These are phyloP conservation scores for Andinoacara biseriatus DNA, from an alignment of 2,113 vertebrate genomes.

Conservation along the genomic window DNA sequence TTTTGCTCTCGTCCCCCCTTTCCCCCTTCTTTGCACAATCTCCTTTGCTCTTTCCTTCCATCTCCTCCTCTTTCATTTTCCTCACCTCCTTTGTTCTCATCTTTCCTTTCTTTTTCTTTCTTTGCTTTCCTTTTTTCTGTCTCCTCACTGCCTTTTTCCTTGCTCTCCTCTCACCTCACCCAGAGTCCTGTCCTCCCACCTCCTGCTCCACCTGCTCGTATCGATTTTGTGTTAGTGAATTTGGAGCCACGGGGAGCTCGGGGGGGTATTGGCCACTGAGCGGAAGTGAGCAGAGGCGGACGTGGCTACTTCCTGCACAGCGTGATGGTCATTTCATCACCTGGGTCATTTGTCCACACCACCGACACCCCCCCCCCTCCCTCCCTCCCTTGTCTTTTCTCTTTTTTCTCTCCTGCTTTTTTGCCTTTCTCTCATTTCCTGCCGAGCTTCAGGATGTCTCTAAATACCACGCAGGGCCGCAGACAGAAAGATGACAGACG, in stretches of 20 bases:
- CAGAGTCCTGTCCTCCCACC: conserved; percentile 57
- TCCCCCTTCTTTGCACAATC: neutral
- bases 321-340: conserved; percentile 59
- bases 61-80: neutral
- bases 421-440: conserved; percentile 36
- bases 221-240: conserved; percentile 66
- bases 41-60: neutral
- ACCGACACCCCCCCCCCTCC: neutral
- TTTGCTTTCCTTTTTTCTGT: neutral
- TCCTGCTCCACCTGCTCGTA: conserved; percentile 73
- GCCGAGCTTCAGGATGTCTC: conserved; percentile 29
- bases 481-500: conserved; percentile 61
- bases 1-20: neutral
- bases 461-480: conserved; percentile 61
- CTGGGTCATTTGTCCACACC: conserved; percentile 53
- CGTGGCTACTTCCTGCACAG: conserved; percentile 67
- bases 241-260: conserved; percentile 23
- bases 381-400: neutral
- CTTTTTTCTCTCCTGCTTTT: neutral
- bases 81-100: neutral
- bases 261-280: conserved; percentile 60
- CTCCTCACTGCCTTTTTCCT: neutral
- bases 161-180: conserved; percentile 46
- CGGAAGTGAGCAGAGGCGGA: conserved; percentile 68
- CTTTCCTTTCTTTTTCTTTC: neutral